These are phyloP conservation scores for Serripes groenlandicus DNA, from an alignment of 2,888 invertebrate genomes.

Conservation along the genomic window DNA sequence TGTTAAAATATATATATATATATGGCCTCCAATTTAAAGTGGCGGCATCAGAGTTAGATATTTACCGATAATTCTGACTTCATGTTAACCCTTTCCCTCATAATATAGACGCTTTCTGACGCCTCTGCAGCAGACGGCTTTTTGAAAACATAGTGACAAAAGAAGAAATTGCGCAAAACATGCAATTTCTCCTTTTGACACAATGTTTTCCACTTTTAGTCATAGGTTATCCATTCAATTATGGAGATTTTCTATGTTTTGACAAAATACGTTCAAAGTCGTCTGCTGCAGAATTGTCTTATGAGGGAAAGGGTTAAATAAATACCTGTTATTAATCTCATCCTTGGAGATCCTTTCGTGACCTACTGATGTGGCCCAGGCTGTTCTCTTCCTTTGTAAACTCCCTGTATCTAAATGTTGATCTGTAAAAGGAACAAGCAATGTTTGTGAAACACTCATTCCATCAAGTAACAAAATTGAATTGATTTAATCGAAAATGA, in stretches of 20 bases:
- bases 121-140: too few species aligned
- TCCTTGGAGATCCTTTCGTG: constrained; percentile 76
- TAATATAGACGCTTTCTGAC: too few species aligned
- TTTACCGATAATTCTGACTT: too few species aligned
- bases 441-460: neutral
- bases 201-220: neutral
- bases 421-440: constrained; percentile 55
- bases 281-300: neutral
- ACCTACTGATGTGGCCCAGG: constrained; percentile 79
- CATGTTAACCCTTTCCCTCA: too few species aligned
- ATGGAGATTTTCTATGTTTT: too few species aligned
- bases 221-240: neutral
- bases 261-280: neutral
- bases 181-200: neutral
- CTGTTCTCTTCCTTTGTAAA: constrained; percentile 79
- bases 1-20: too few species aligned
- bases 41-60: too few species aligned
- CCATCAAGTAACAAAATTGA: neutral
- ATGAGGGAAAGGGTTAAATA: neutral
- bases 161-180: neutral
- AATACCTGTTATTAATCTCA: constrained; percentile 79
- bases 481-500: neutral
- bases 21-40: too few species aligned
- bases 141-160: neutral
- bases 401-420: constrained; percentile 71